These are phyloP conservation scores for Peribatodes rhomboidaria DNA, from an alignment of 2,888 invertebrate genomes.

Conservation along the genomic window DNA sequence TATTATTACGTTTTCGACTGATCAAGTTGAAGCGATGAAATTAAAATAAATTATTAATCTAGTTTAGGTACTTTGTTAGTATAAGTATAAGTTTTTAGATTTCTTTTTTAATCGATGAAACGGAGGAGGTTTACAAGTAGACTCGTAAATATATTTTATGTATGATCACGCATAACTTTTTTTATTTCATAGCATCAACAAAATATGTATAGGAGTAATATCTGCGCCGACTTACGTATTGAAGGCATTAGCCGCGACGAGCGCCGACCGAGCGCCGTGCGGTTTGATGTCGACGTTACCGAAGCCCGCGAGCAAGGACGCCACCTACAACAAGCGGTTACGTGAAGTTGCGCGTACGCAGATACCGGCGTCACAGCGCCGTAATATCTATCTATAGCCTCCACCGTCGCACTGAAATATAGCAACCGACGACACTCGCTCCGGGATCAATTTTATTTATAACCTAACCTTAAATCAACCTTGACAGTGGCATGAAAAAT, in stretches of 20 bases:
- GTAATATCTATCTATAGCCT: constrained; percentile 56
- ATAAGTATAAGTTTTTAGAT: too few species aligned
- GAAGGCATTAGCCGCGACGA: constrained; percentile 88
- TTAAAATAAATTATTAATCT: too few species aligned
- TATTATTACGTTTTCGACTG: too few species aligned
- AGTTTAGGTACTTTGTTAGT: too few species aligned
- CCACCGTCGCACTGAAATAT: constrained; percentile 61
- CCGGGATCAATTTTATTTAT: constrained; percentile 71
- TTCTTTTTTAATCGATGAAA: too few species aligned
- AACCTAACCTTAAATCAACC: constrained; percentile 84
- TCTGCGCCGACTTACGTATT: constrained; percentile 80
- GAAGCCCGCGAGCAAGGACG: constrained; percentile 84
- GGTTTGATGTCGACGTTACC: constrained; percentile 89
- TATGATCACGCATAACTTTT: too few species aligned
- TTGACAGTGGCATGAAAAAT: constrained; percentile 84
- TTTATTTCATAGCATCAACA: too few species aligned
- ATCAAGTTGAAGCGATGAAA: too few species aligned
- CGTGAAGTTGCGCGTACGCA: constrained; percentile 31
- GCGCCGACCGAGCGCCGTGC: constrained; percentile 79
- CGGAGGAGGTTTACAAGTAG: too few species aligned
- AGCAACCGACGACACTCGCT: constrained; percentile 65
- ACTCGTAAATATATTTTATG: too few species aligned
- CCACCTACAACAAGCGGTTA: constrained; percentile 73
- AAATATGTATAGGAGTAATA: too few species aligned
- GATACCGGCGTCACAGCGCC: constrained; percentile 48